These are phyloP conservation scores for Seira musarum DNA, from an alignment of 2,888 invertebrate species.

Conservation along the genomic window DNA sequence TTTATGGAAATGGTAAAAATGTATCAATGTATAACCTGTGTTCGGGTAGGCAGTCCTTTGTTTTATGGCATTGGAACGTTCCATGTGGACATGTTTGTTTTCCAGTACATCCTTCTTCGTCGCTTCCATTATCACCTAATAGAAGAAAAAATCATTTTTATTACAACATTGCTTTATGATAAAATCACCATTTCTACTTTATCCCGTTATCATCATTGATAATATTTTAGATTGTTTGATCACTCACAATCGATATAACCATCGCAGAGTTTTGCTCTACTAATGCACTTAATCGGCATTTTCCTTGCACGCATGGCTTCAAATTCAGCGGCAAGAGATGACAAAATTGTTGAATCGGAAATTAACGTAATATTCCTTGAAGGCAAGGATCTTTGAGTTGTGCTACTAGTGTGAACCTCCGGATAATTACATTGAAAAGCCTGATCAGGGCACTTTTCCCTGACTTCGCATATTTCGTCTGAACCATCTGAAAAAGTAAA, in stretches of 20 bases:
- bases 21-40: slow-evolving; percentile 89
- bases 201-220: neutral
- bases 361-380: slow-evolving; percentile 57
- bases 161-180: slow-evolving; percentile 6
- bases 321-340: slow-evolving; percentile 47
- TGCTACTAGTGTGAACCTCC: slow-evolving; percentile 8
- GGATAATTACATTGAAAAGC: slow-evolving; percentile 72
- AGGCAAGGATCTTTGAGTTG: slow-evolving; percentile 22
- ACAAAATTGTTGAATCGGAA: slow-evolving; percentile 56
- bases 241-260: slow-evolving; percentile 76
- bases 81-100: slow-evolving; percentile 67
- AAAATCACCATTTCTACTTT: no score
- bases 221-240: neutral
- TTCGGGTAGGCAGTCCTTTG: slow-evolving; percentile 73
- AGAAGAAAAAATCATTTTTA: neutral
- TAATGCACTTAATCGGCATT: slow-evolving; percentile 77
- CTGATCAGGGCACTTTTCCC: slow-evolving; percentile 74
- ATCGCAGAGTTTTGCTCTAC: slow-evolving; percentile 86
- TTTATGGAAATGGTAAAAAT: neutral
- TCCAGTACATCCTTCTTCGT: slow-evolving; percentile 66
- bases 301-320: slow-evolving; percentile 47
- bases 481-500: slow-evolving; percentile 76
- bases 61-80: slow-evolving; percentile 67
- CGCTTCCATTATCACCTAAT: slow-evolving; percentile 59
- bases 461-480: slow-evolving; percentile 84